These are phyloP conservation scores for Columba janthina DNA, from an alignment of 2,113 vertebrate genomes.

Conservation along the genomic window DNA sequence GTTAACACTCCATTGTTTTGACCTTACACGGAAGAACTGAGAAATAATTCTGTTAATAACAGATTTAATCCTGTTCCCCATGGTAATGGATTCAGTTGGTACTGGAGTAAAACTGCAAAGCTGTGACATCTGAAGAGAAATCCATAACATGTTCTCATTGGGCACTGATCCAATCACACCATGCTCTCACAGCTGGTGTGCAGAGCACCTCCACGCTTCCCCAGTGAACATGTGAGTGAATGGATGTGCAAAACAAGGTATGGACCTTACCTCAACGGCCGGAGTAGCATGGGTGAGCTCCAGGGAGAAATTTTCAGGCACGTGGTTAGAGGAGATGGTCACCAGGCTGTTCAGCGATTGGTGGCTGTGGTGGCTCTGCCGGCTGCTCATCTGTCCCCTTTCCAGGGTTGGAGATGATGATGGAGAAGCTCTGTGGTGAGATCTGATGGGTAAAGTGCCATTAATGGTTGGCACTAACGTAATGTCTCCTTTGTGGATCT, in stretches of 20 bases:
- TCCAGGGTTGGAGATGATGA: constrained; percentile 91
- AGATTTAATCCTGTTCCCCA: background rate
- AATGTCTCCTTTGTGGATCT: constrained; percentile 98
- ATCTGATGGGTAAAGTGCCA: constrained; percentile 90
- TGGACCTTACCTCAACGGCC: constrained; percentile 92
- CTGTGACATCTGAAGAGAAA: background rate
- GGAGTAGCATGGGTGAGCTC: constrained; percentile 93
- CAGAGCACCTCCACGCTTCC: background rate
- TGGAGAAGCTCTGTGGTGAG: constrained; percentile 88
- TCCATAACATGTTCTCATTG: background rate
- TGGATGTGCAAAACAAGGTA: background rate
- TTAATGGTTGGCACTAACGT: constrained; percentile 92
- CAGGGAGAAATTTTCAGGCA: constrained; percentile 91
- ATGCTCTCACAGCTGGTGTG: background rate
- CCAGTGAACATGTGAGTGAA: background rate
- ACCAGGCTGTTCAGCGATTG: constrained; percentile 97
- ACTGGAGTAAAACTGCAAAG: background rate
- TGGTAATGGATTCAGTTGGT: background rate
- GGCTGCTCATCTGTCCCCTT: constrained; percentile 87
- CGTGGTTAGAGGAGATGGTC: constrained; percentile 96
- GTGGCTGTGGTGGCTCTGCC: constrained; percentile 93
- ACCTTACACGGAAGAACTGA: background rate
- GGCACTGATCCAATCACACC: background rate
- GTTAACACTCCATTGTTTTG: background rate
- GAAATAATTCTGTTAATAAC: background rate